Evolutionary conservation across 2,888 invertebrate species (phyloP).

Genomic region (Polyommatus iphigenia): DNA sequence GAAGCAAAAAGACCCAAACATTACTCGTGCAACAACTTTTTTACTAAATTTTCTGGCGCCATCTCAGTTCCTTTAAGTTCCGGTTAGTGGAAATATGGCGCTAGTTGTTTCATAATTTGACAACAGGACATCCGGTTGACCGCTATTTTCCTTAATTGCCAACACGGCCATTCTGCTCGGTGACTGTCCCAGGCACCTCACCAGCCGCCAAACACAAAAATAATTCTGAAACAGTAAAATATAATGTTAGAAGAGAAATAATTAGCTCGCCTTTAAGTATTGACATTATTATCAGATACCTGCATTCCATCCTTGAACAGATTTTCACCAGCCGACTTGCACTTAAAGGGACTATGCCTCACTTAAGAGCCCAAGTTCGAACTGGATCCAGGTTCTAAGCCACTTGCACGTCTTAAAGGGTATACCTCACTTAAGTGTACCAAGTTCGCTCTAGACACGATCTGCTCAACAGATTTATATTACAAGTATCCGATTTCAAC

Average conservation of each 20-base stretch:
- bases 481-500: background rate
- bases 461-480: background rate
- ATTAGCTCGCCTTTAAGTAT: background rate
- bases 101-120: too few species aligned
- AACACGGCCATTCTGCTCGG: slow-evolving; percentile 35
- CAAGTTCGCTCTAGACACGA: background rate
- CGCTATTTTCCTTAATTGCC: slow-evolving; percentile 17
- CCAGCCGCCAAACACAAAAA: background rate
- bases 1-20: too few species aligned
- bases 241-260: background rate
- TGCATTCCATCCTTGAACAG: background rate
- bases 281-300: background rate
- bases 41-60: too few species aligned
- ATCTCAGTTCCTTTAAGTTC: too few species aligned
- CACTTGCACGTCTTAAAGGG: slow-evolving; percentile 27
- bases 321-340: slow-evolving; percentile 2
- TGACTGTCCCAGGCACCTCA: slow-evolving; percentile 34
- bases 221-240: slow-evolving; percentile 13
- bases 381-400: background rate
- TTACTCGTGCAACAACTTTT: too few species aligned
- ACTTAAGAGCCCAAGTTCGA: slow-evolving; percentile 24
- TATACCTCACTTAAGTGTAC: slow-evolving; percentile 7
- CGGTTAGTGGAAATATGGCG: too few species aligned
- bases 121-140: too few species aligned
- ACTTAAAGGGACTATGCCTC: slow-evolving; percentile 7